phyloP scores from a whole-genome alignment of 2,888 invertebrate genomes.

The Willowsia nigromaculata region DNA sequence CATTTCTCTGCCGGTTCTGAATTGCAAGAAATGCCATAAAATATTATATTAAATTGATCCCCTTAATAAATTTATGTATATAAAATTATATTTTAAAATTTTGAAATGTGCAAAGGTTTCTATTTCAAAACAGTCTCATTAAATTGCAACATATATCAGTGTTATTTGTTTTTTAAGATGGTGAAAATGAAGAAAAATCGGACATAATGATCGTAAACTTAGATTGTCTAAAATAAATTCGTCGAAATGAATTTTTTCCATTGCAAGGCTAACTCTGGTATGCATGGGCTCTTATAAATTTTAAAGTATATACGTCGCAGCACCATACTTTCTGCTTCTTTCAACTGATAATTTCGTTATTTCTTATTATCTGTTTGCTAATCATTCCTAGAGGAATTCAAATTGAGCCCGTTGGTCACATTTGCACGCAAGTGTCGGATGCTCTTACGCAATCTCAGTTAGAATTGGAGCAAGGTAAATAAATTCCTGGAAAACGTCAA shows the following conservation, averaged over 20 bases:
- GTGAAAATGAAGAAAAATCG: too few species aligned
- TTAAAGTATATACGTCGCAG: not conserved
- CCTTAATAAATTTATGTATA: too few species aligned
- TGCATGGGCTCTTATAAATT: not conserved
- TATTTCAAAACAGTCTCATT: too few species aligned
- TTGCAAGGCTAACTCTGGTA: not conserved
- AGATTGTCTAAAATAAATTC: not conserved
- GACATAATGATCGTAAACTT: too few species aligned
- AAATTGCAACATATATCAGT: too few species aligned
- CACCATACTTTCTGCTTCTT: not conserved
- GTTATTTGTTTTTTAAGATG: too few species aligned
- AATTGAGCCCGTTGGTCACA: not conserved
- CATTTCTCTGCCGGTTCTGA: too few species aligned
- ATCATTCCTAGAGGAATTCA: not conserved
- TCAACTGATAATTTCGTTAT: not conserved
- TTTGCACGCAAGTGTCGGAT: not conserved
- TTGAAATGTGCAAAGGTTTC: too few species aligned
- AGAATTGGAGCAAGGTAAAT: slow-evolving; percentile 47
- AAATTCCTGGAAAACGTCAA: slow-evolving; percentile 15
- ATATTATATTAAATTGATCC: too few species aligned
- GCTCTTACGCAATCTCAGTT: not conserved
- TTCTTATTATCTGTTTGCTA: not conserved
- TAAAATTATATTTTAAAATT: too few species aligned
- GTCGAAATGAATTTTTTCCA: not conserved
- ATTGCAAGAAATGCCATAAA: too few species aligned